Evolutionary conservation across 2,113 vertebrate species (phyloP), one percentile per base, ranked within the genome.

Genomic region (Peromyscus californicus): DNA sequence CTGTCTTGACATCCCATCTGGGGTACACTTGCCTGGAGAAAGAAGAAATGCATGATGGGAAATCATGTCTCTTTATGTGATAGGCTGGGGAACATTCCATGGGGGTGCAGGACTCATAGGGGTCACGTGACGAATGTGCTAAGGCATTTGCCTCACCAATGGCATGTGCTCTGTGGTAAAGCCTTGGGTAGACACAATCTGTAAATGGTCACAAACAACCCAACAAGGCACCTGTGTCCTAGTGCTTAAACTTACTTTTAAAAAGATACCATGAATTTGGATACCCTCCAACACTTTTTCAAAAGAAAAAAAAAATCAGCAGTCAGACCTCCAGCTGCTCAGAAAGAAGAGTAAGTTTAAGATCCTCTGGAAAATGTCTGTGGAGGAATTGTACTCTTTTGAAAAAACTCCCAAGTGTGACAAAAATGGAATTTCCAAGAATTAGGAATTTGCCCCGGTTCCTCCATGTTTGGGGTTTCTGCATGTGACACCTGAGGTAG

Each of bases 291-390:
- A 11, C 92, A 54, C 21, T 57, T 89, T 95, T 65, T 74, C 7
- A 33, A 42, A 65, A 70, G 74, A 95, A 92, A 83, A 94, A 95
- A 92, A 83, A 94, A 94, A 83, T 67, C 75, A 70, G 83, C 86
- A 86, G 96, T 91, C 85, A 92, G 69, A 92, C 31, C 86, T 87
- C 15, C 4, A 94, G 88, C 17, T 88, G 36, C 95, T 96, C 82
- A 69, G 54, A 95, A 90, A 93, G 89, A 95, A 97, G 51, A 61
- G 54, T 88, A 90, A 61, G 72, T 95, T 85, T 74, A 69, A 96
- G 90, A 91, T 90, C 39, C 5, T 6, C 1, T 90, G 67, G 92
- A 89, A 89, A 95, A 90, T 70, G 91, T 90, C 33, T 89, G 54
- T 94, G 48, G 78, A 76, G 19, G 79, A 63, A 72, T 54, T 78